Percentiles rank a stretch among this genome's conserved stretches.
Evolutionary conservation across 1,140 invertebrate species (phyloP).

Genomic region (Zaprionus tsacasi): DNA sequence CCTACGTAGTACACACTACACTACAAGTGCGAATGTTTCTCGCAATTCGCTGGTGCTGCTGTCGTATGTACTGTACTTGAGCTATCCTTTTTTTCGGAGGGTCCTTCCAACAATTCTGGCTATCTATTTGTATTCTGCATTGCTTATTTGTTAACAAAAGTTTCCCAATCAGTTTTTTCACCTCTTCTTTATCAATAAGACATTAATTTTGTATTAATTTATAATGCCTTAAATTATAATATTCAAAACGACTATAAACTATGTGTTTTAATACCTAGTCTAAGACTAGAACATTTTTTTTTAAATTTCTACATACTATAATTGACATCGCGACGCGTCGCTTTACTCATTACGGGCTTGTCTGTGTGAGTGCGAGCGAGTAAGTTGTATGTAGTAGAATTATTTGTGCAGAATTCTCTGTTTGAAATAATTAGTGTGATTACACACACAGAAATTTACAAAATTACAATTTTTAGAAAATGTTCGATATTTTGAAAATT

Average conservation of each 20-base stretch:
- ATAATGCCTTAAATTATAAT: constrained; percentile 77
- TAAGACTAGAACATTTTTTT: too few species aligned
- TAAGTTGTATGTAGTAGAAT: too few species aligned
- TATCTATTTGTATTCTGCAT: constrained; percentile 40
- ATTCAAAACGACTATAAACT: constrained; percentile 61
- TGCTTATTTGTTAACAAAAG: constrained; percentile 52
- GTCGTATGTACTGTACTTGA: constrained; percentile 16
- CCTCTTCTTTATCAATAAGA: constrained; percentile 61
- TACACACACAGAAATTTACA: too few species aligned
- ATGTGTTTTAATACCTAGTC: constrained; percentile 4
- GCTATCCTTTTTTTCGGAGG: constrained; percentile 10
- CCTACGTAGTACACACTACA: constrained; percentile 10
- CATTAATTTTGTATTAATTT: constrained; percentile 80
- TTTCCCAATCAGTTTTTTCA: constrained; percentile 41
- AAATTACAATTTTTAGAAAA: too few species aligned
- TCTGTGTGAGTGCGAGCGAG: too few species aligned
- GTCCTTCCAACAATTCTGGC: constrained; percentile 25
- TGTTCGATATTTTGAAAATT: too few species aligned
- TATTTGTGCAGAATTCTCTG: too few species aligned
- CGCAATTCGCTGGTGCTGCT: constrained; percentile 32
- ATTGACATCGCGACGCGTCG: too few species aligned
- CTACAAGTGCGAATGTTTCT: not conserved
- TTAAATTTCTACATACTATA: too few species aligned
- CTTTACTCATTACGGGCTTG: too few species aligned
- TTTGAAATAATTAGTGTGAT: too few species aligned